Evolutionary conservation across 1,140 invertebrate species (phyloP).

Genomic region (Ceratosolen fusciceps): DNA sequence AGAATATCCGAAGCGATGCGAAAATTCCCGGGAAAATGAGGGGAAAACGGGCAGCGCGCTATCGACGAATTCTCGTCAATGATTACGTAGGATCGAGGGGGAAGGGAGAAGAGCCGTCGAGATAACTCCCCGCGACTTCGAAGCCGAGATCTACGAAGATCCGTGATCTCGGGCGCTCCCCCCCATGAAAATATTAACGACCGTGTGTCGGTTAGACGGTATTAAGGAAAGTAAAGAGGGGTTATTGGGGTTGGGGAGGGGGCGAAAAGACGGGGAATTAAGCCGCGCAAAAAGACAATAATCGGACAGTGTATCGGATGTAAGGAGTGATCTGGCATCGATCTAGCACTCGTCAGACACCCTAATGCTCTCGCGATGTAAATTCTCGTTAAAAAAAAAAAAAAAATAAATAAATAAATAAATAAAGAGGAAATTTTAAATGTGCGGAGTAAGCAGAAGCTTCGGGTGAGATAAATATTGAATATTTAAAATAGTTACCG

Average conservation of each 20-base stretch:
- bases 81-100: background rate
- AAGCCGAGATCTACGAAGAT: no score
- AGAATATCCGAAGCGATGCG: no score
- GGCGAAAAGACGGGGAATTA: background rate
- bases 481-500: background rate
- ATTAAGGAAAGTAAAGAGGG: no score
- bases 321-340: background rate
- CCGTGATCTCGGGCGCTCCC: no score
- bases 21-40: background rate
- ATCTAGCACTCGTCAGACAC: background rate
- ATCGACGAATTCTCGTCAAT: background rate
- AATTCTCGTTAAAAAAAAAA: background rate
- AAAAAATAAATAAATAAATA: no score
- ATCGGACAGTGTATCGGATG: background rate
- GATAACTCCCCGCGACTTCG: no score
- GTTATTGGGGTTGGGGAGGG: background rate
- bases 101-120: background rate
- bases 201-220: no score
- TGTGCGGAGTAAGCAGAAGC: background rate
- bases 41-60: background rate
- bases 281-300: background rate
- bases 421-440: no score
- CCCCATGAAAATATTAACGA: no score
- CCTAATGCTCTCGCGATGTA: background rate
- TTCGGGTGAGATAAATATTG: background rate